These are phyloP conservation scores for Zaprionus taronus DNA, from an alignment of 1,140 invertebrate genomes.

Conservation along the genomic window DNA sequence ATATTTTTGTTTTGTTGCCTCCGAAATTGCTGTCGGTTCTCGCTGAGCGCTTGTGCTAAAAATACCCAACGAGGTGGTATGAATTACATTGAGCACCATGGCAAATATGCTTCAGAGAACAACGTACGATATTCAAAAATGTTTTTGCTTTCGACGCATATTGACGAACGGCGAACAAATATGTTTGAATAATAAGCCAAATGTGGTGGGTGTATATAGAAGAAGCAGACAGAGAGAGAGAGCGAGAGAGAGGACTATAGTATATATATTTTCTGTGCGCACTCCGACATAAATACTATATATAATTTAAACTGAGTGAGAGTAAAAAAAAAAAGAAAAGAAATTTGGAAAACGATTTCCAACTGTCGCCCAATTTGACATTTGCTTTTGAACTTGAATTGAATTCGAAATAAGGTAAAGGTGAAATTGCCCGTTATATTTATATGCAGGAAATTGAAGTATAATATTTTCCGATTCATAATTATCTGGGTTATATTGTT, in stretches of 20 bases:
- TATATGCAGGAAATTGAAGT: not conserved
- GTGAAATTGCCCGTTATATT: constrained; percentile 5
- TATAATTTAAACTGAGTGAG: constrained; percentile 7
- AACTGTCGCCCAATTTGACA: constrained; percentile 37
- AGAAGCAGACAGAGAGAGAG: constrained; percentile 34
- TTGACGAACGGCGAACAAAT: constrained; percentile 73
- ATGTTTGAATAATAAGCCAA: constrained; percentile 73
- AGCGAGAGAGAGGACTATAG: not conserved
- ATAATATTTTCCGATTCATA: not conserved
- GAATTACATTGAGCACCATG: constrained; percentile 73
- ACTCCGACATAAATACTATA: constrained; percentile 3
- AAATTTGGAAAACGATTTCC: constrained; percentile 30
- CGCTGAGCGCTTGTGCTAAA: constrained; percentile 57
- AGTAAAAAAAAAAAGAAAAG: constrained; percentile 16
- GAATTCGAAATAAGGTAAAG: constrained; percentile 39
- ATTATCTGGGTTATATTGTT: not conserved
- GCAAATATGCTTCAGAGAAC: constrained; percentile 55
- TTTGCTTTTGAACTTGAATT: constrained; percentile 77
- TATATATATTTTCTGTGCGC: constrained; percentile 14
- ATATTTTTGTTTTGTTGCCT: constrained; percentile 56
- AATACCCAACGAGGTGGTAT: constrained; percentile 70
- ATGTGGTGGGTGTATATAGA: constrained; percentile 41
- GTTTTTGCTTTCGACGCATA: constrained; percentile 67
- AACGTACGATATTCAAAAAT: constrained; percentile 44
- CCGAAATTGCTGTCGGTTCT: constrained; percentile 23